Conservation (phyloP, 2,888 invertebrate species). For the Corythucha ciliata region DNA sequence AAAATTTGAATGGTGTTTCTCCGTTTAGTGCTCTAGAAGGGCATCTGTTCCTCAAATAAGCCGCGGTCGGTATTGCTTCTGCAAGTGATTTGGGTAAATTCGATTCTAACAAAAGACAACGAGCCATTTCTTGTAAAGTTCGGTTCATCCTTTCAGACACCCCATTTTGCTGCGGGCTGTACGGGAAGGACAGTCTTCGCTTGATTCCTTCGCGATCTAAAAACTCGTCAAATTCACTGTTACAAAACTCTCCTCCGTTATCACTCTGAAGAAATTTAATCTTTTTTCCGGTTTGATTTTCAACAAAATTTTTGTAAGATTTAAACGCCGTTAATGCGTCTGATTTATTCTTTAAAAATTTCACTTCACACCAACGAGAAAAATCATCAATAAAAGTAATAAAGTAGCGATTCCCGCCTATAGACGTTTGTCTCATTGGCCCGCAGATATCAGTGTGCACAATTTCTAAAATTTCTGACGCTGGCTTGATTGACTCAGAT, state of each 20-base stretch:
- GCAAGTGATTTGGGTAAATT: not conserved
- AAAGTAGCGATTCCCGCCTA: slow-evolving; percentile 2
- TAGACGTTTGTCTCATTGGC: not conserved
- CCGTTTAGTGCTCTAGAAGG: not conserved
- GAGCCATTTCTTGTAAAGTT: slow-evolving; percentile 1
- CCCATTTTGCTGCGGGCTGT: slow-evolving; percentile 19
- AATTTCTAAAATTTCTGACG: slow-evolving; percentile 1
- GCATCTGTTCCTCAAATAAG: slow-evolving; percentile 9
- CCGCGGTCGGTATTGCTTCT: not conserved
- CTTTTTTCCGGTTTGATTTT: slow-evolving; percentile 6
- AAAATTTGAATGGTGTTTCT: not conserved
- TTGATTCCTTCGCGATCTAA: not conserved
- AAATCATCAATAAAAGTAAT: slow-evolving; percentile 13
- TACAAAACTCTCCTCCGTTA: slow-evolving; percentile 1
- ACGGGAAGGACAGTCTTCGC: slow-evolving; percentile 5
- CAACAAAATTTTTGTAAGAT: slow-evolving; percentile 6
- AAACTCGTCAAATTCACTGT: not conserved
- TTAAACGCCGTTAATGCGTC: slow-evolving; percentile 6
- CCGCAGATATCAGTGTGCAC: slow-evolving; percentile 2
- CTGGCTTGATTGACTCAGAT: no score
- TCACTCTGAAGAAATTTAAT: slow-evolving; percentile 9
- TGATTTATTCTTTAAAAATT: not conserved
- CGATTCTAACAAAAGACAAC: slow-evolving; percentile 8
- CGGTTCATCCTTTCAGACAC: slow-evolving; percentile 15
- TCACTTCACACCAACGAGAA: slow-evolving; percentile 8